Evolutionary conservation across 2,797 vertebrate genomes (phyloP).

Genomic region (Oreochromis mossambicus): DNA sequence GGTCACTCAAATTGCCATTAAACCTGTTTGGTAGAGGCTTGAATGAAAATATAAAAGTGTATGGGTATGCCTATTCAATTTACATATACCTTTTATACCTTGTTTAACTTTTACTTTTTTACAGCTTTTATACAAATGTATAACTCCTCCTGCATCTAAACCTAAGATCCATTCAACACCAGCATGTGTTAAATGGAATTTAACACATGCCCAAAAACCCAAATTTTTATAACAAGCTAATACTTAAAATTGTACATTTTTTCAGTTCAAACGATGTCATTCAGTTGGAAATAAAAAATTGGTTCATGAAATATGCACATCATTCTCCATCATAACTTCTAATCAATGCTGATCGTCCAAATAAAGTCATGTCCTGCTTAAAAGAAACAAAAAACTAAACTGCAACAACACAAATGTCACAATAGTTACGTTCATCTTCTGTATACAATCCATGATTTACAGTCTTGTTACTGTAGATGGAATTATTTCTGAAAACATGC

Average conservation of each 20-base stretch:
- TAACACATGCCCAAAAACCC: not conserved
- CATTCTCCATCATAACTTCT: not conserved
- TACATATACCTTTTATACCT: not conserved
- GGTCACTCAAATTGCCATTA: not conserved
- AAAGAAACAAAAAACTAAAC: not conserved
- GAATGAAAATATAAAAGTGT: not conserved
- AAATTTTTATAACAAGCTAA: not conserved
- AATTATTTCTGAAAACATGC: not conserved
- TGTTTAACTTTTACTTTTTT: rapidly evolving
- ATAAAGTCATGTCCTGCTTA: not conserved
- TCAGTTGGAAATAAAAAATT: not conserved
- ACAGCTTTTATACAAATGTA: not conserved
- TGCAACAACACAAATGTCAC: not conserved
- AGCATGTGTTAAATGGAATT: not conserved
- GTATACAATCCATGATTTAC: not conserved
- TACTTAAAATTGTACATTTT: not conserved
- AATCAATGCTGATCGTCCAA: not conserved
- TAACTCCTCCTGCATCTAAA: not conserved
- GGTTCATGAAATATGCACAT: too few species aligned
- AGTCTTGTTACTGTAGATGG: not conserved
- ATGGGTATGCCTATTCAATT: not conserved
- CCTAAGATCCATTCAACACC: not conserved
- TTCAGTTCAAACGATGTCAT: not conserved
- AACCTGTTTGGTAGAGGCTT: too few species aligned
- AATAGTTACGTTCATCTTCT: not conserved